phyloP scores from a whole-genome alignment of 2,888 invertebrate genomes.

The Scrobipalpa atriplicella region DNA sequence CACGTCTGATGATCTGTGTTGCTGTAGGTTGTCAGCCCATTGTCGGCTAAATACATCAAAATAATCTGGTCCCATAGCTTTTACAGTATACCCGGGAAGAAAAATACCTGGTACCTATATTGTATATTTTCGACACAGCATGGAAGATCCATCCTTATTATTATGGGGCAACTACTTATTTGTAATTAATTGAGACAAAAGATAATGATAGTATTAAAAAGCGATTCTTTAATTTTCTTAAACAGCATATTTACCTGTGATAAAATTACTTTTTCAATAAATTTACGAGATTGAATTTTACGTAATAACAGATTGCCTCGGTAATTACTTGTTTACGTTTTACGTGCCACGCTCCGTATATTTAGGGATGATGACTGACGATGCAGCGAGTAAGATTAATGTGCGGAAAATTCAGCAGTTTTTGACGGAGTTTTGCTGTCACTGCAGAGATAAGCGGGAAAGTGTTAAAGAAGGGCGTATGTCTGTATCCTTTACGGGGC shows the following conservation, averaged over 20 bases:
- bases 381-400: conserved; percentile 14
- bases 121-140: too few species aligned
- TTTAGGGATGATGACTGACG: conserved; percentile 9
- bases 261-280: background rate
- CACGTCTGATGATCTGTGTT: too few species aligned
- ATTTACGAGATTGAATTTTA: background rate
- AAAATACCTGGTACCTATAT: too few species aligned
- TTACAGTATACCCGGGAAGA: too few species aligned
- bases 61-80: too few species aligned
- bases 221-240: background rate
- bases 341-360: background rate
- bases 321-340: conserved; percentile 17
- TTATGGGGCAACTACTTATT: too few species aligned
- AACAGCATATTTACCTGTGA: background rate
- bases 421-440: background rate
- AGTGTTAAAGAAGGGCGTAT: background rate
- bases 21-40: too few species aligned
- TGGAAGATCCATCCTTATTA: too few species aligned
- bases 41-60: too few species aligned
- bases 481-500: too few species aligned
- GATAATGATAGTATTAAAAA: conserved; percentile 6
- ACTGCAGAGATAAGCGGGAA: background rate
- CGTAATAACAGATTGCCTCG: conserved; percentile 4
- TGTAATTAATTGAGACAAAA: background rate
- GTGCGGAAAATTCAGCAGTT: conserved; percentile 1